phyloP scores from a whole-genome alignment of 2,888 invertebrate species.

The Pyralis farinalis region DNA sequence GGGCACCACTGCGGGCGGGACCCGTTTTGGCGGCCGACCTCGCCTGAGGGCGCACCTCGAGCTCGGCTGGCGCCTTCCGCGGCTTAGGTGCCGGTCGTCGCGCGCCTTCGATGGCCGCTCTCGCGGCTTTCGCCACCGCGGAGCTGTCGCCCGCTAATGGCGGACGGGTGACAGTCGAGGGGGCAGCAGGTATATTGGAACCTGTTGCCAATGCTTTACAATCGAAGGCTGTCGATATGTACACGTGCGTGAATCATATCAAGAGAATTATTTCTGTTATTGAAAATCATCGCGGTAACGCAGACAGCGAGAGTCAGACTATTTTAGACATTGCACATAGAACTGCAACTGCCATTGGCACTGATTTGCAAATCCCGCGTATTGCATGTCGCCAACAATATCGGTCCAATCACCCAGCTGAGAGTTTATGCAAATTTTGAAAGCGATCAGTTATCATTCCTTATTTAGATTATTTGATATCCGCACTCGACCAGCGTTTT shows the following conservation, averaged over 20 bases:
- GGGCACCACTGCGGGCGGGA: too few relatives aligned
- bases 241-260: conserved; percentile 19
- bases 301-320: conserved; percentile 13
- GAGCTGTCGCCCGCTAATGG: too few relatives aligned
- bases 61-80: too few relatives aligned
- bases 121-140: too few relatives aligned
- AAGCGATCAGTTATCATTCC: conserved; percentile 28
- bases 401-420: conserved; percentile 28
- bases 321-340: conserved; percentile 7
- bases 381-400: conserved; percentile 2
- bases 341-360: conserved; percentile 6
- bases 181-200: conserved; percentile 12
- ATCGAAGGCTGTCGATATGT: conserved; percentile 7
- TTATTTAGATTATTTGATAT: conserved; percentile 27
- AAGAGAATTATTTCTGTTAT: conserved; percentile 16
- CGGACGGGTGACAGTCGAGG: too few relatives aligned
- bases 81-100: too few relatives aligned
- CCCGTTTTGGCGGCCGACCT: too few relatives aligned
- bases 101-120: too few relatives aligned
- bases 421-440: conserved; percentile 21
- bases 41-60: too few relatives aligned
- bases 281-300: conserved; percentile 20
- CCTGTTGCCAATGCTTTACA: conserved; percentile 11
- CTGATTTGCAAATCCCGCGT: too few relatives aligned
- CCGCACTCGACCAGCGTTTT: conserved; percentile 20